Evolutionary conservation across 2,797 vertebrate genomes (phyloP), one percentile per base, ranked within the genome.

Genomic region (Gallirallus australis): DNA sequence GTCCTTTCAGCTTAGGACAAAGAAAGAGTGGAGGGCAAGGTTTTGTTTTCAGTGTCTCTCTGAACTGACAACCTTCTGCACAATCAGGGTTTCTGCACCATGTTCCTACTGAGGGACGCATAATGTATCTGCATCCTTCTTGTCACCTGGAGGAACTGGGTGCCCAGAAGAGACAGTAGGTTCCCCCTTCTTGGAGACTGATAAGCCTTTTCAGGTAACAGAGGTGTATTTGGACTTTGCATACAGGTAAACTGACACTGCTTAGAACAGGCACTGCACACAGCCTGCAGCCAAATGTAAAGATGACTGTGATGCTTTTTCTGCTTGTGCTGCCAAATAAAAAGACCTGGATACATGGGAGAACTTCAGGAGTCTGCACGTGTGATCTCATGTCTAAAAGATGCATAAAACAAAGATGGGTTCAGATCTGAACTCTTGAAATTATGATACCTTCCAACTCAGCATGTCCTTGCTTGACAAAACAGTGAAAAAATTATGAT

Each of bases 371-470:
- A 91, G 30, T 60, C 59, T 90, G 61, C 17, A 40, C 1, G 0
- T 27, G 14, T 54, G 17, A 15, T 78, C 25, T 69, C 54, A 27
- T 69, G 48, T 78, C 57, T 75, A 52, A 92, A 95, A 82, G 37
- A 47, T 33, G 6, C 4, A 18, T 9, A 52, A 84, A 90, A 39
- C 20, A 86, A 87, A 93, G 57, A 12, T 57, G 71, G 7, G 57
- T 86, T 94, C 81, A 94, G 80, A 79, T 69, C 31, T 94, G 82
- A 96, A 87, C 52, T 73, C 94, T 87, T 94, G 76, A 95, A 97
- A 91, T 79, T 60, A 93, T 57, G 30, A 73, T 86, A 76, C 73
- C 82, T 93, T 92, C 76, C 93, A 93, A 93, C 68, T 20, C 84
- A 95, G 81, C 70, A 0, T 94, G 94, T 88, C 53, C 25, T 75